Conservation (phyloP, 2,797 vertebrate species). For the Acomys russatus region DNA sequence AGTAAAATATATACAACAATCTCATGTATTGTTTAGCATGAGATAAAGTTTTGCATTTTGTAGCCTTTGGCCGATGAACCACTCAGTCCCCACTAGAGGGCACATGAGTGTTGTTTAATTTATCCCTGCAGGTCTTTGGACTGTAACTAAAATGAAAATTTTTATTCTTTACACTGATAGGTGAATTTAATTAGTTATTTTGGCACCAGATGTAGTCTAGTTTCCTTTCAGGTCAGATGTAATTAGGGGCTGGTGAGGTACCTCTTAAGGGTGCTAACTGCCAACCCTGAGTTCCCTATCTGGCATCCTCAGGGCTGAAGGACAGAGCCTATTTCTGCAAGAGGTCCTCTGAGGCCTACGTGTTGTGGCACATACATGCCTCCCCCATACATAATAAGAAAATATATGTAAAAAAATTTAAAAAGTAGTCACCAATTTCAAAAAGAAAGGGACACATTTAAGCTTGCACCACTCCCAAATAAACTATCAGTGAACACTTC, state of each 20-base stretch:
- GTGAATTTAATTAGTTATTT: slow-evolving; percentile 52
- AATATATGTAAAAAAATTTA: not conserved
- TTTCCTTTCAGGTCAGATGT: slow-evolving; percentile 50
- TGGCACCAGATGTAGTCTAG: not conserved
- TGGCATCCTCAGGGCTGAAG: not conserved
- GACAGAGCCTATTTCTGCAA: not conserved
- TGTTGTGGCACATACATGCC: not conserved
- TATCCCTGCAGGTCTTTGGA: not conserved
- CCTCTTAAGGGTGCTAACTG: not conserved
- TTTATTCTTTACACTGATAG: slow-evolving; percentile 50
- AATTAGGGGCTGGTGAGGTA: not conserved
- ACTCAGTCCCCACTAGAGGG: slow-evolving; percentile 75
- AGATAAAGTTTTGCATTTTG: not conserved
- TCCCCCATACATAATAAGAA: not conserved
- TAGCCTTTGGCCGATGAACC: not conserved
- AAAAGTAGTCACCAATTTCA: not conserved
- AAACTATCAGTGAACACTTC: not conserved
- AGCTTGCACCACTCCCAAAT: not conserved
- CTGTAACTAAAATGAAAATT: slow-evolving; percentile 14
- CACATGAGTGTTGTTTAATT: slow-evolving; percentile 55
- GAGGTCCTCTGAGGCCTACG: not conserved
- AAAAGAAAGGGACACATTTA: not conserved
- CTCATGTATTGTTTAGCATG: not conserved
- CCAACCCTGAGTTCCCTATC: not conserved
- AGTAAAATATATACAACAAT: not conserved